A percentile compares a stretch with the other conserved stretches of the same genome.
These are phyloP conservation scores for Germaria angustata DNA, from an alignment of 2,888 invertebrate genomes.

Conservation along the genomic window DNA sequence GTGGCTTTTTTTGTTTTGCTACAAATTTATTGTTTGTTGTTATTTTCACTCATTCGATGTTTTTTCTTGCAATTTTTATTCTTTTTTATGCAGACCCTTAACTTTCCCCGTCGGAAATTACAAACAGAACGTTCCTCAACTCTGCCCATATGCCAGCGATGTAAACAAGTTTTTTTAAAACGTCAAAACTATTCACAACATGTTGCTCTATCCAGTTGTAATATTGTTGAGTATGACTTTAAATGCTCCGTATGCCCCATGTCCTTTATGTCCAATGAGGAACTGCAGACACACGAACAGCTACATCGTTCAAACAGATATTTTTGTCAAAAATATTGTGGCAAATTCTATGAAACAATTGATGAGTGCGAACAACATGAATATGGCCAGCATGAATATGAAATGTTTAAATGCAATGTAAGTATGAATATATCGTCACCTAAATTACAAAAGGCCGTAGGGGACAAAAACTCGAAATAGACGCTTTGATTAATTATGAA, in stretches of 20 bases:
- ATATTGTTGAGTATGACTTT: slow-evolving; percentile 76
- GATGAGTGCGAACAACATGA: slow-evolving; percentile 76
- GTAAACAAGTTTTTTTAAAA: slow-evolving; percentile 77
- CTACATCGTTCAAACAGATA: slow-evolving; percentile 74
- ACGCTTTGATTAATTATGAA: no score
- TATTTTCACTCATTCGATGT: slow-evolving; percentile 33
- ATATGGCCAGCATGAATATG: slow-evolving; percentile 76
- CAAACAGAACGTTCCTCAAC: slow-evolving; percentile 75
- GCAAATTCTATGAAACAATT: slow-evolving; percentile 75
- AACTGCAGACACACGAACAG: slow-evolving; percentile 74
- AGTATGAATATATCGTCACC: slow-evolving; percentile 49
- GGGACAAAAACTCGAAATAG: no score
- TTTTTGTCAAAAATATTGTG: slow-evolving; percentile 77
- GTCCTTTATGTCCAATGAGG: slow-evolving; percentile 76
- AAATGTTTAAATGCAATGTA: slow-evolving; percentile 76
- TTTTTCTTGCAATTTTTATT: slow-evolving; percentile 15
- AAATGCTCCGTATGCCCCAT: slow-evolving; percentile 77
- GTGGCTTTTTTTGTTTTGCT: slow-evolving; percentile 51
- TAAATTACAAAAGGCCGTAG: not conserved
- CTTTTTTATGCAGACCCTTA: slow-evolving; percentile 70
- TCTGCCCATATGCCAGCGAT: slow-evolving; percentile 76
- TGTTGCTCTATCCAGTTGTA: slow-evolving; percentile 75
- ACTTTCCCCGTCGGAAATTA: slow-evolving; percentile 75
- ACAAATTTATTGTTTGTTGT: slow-evolving; percentile 51
- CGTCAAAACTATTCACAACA: slow-evolving; percentile 75